These are phyloP conservation scores for Fragum fragum DNA, from an alignment of 2,888 invertebrate genomes.

Conservation along the genomic window DNA sequence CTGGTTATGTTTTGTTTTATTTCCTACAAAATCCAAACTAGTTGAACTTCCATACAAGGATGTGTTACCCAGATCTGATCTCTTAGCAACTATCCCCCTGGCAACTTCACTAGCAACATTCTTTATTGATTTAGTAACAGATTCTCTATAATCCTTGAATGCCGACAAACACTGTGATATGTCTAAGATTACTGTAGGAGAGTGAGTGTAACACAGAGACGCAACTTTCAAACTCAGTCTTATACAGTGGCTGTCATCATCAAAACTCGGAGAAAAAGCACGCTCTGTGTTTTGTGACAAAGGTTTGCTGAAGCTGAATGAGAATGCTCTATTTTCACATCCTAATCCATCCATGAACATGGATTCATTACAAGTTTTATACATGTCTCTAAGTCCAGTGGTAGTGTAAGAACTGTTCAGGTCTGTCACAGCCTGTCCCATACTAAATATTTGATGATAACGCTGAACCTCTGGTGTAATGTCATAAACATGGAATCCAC, in stretches of 20 bases:
- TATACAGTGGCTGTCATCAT: conserved; percentile 39
- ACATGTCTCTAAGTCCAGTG: conserved; percentile 79
- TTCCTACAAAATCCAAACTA: conserved; percentile 56
- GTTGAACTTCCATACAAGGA: conserved; percentile 63
- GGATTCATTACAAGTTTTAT: conserved; percentile 81
- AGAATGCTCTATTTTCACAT: conserved; percentile 65
- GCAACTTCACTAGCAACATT: conserved; percentile 98
- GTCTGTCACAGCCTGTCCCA: conserved; percentile 70
- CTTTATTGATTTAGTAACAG: conserved; percentile 94
- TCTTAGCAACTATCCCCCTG: conserved; percentile 90
- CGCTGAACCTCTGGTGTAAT: conserved; percentile 93
- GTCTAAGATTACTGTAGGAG: conserved; percentile 94
- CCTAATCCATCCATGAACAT: conserved; percentile 47
- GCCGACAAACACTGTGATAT: conserved; percentile 95
- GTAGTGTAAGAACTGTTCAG: conserved; percentile 36
- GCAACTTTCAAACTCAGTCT: conserved; percentile 90
- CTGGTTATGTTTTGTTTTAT: conserved; percentile 43
- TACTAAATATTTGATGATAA: conserved; percentile 92
- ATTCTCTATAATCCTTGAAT: conserved; percentile 95
- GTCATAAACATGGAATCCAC: conserved; percentile 95
- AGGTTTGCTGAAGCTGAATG: conserved; percentile 63
- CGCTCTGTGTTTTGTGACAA: conserved; percentile 10
- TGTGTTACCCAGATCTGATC: conserved; percentile 54
- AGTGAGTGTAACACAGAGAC: conserved; percentile 97
- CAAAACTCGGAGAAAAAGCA: conserved; percentile 3